Percentiles rank a stretch among this genome's conserved stretches.
Evolutionary conservation across 2,888 invertebrate species (phyloP).

Genomic region (Rambutsinella grinnellia): DNA sequence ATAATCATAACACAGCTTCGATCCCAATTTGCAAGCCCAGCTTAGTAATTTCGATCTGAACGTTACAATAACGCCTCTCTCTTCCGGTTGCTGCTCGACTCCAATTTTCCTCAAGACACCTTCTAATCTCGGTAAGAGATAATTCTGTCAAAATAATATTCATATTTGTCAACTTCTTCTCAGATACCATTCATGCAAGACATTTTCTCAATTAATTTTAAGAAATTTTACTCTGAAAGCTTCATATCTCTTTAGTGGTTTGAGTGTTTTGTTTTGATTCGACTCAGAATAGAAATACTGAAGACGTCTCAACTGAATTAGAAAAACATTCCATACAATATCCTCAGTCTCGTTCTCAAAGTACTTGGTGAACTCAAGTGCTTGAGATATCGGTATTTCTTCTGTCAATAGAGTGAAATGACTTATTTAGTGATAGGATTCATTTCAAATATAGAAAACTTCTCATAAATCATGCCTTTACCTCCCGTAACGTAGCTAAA

Average conservation of each 20-base stretch:
- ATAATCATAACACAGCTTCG: slow-evolving; percentile 32
- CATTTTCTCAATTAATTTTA: slow-evolving; percentile 3
- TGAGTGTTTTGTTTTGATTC: not conserved
- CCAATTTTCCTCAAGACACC: slow-evolving; percentile 53
- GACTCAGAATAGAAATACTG: slow-evolving; percentile 14
- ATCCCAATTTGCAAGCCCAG: slow-evolving; percentile 51
- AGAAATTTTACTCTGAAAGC: slow-evolving; percentile 39
- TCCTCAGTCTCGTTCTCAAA: slow-evolving; percentile 44
- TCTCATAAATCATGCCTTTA: slow-evolving; percentile 35
- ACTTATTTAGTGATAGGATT: not conserved
- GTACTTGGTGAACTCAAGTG: slow-evolving; percentile 42
- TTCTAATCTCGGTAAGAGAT: slow-evolving; percentile 48
- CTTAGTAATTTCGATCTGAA: slow-evolving; percentile 58
- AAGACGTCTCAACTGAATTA: slow-evolving; percentile 51
- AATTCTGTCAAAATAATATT: slow-evolving; percentile 22
- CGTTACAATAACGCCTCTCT: slow-evolving; percentile 45
- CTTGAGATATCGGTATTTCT: slow-evolving; percentile 42
- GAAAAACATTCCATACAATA: slow-evolving; percentile 57
- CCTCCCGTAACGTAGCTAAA: slow-evolving; percentile 52
- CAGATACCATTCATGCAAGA: too few species aligned
- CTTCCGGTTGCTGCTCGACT: slow-evolving; percentile 9
- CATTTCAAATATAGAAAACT: not conserved
- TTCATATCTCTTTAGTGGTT: too few species aligned
- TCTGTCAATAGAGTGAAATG: slow-evolving; percentile 22
- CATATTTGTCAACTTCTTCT: not conserved